Base-by-base conservation (phyloP, 2,797 vertebrate genomes). In the Spinibarbus caldwelli region DNA sequence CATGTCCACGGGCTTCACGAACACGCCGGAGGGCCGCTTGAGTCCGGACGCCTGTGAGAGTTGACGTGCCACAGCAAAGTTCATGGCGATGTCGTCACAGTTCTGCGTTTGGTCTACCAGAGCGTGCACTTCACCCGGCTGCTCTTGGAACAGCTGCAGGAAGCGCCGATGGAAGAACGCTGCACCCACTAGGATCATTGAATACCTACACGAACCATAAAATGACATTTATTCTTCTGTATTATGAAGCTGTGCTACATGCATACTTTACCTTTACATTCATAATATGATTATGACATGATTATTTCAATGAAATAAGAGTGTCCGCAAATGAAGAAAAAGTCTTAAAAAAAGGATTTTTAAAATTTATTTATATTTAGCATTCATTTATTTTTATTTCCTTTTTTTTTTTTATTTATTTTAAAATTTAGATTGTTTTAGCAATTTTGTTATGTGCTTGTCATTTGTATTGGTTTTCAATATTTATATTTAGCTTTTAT, bases 71-170 rank as follows among this genome's bases (percentile, higher is more conserved):
- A 98, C 93, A 17, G 94, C 92, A 86, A 98, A 99, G 93, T 99
- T 99, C 94, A 97, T 96, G 84, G 95, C 95, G n/a, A 99, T 99
- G 87, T 99, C 97, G 31, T 99, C 98, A 75, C 98, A 99, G 88
- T 99, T 99, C 89, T 99, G 97, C 0, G 96, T 98, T 91, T 97
- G 94, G 70, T 99, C 97, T 87, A 99, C 95, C 90, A 99, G 91
- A 11, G 92, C 47, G 0, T 96, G 95, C 64, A 98, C 94, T 0
- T 94, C 92, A 41, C 90, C 88, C 36, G 97, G 96, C 64, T 97
- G 97, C 66, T 94, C 94, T 86, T 97, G 96, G 92, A 98, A 99
- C 72, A 96, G 94, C 89, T 96, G 92, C 82, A 99, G 93, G 91
- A 97, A 99, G 34, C 92, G 94, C 0, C 88, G 92, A 83, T 95